These are phyloP conservation scores for Arenaria interpres DNA, from an alignment of 2,113 vertebrate species.

Conservation along the genomic window DNA sequence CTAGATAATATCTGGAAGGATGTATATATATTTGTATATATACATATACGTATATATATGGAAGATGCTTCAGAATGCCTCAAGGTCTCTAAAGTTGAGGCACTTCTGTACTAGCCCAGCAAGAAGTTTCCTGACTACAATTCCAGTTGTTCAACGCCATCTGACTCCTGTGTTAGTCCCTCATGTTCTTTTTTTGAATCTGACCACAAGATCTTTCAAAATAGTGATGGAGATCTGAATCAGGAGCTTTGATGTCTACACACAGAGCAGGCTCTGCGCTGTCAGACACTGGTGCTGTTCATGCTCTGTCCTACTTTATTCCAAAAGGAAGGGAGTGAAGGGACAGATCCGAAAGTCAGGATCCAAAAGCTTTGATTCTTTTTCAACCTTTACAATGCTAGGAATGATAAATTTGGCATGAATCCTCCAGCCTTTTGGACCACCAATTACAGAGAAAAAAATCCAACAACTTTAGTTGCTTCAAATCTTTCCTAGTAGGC, in stretches of 20 bases:
- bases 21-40: neutral
- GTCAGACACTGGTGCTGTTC: fast-evolving
- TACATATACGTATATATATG: neutral
- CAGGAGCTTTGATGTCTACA: neutral
- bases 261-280: neutral
- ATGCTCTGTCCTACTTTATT: neutral
- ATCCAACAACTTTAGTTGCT: neutral
- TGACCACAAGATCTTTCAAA: neutral
- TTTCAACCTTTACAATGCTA: neutral
- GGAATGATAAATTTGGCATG: neutral
- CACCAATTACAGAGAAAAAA: neutral
- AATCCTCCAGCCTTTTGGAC: neutral
- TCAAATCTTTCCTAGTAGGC: neutral
- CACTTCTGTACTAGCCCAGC: fast-evolving
- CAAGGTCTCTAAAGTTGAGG: neutral
- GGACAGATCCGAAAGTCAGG: neutral
- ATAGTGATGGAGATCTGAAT: neutral
- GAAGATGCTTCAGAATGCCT: neutral
- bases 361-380: neutral
- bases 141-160: neutral
- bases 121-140: neutral
- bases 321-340: neutral
- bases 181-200: neutral
- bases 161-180: neutral
- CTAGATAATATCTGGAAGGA: neutral